A percentile compares a stretch with the other conserved stretches of the same genome.
phyloP scores from a whole-genome alignment of 2,797 vertebrate species.

The Anomalospiza imberbis region DNA sequence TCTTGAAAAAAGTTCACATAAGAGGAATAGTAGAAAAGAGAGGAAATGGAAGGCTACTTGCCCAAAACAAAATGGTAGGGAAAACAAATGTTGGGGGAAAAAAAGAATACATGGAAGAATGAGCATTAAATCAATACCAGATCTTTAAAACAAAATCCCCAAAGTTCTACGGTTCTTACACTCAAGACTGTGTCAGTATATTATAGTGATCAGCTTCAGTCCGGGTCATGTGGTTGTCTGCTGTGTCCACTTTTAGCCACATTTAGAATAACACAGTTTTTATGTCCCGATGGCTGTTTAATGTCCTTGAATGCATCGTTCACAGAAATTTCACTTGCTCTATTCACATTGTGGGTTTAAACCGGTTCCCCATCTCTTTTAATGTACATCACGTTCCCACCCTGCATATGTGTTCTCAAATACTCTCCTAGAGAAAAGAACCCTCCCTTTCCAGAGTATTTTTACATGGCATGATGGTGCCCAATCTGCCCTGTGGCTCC shows the following conservation, averaged over 20 bases:
- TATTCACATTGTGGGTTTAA: not conserved
- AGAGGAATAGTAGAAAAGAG: not conserved
- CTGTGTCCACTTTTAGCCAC: not conserved
- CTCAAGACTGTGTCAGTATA: not conserved
- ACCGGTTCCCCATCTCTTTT: not conserved
- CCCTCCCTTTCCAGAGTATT: not conserved
- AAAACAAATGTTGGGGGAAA: fast-evolving
- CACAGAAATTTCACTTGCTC: not conserved
- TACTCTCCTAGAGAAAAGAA: not conserved
- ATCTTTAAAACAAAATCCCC: not conserved
- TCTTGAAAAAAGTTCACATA: not conserved
- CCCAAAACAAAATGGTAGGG: not conserved
- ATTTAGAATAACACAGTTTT: not conserved
- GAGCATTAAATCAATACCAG: not conserved
- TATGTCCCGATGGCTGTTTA: not conserved
- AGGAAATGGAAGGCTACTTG: not conserved
- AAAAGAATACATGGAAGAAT: not conserved
- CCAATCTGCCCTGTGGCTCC: fast-evolving
- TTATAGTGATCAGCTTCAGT: not conserved
- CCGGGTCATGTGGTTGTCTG: not conserved
- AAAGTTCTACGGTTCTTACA: not conserved
- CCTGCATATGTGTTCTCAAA: not conserved
- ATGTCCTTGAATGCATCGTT: not conserved
- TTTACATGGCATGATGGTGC: not conserved
- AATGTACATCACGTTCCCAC: fast-evolving